A percentile compares a stretch with the other conserved stretches of the same genome.
Conservation (phyloP, 53 echinoderm and acorn worm species). For the Holothuria scabra region DNA sequence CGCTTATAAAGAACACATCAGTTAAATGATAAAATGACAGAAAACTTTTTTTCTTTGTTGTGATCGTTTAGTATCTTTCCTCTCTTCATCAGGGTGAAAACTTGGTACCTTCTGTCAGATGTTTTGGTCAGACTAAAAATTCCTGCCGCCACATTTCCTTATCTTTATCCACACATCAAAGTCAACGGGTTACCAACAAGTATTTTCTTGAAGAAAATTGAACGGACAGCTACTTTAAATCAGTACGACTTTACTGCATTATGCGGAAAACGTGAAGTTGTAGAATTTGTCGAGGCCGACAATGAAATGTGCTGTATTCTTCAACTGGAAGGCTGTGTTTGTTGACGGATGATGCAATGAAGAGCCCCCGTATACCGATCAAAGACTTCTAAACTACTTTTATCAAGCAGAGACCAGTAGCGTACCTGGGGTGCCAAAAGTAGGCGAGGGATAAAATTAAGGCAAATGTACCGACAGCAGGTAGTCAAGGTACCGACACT, state of each 20-base stretch:
- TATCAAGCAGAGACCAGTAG: no score
- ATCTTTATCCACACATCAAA: conserved; percentile 37
- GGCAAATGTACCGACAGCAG: no score
- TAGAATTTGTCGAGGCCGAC: conserved; percentile 40
- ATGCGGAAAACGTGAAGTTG: background rate
- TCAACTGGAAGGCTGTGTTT: conserved; percentile 3
- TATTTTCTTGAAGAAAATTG: conserved; percentile 27
- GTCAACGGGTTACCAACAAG: conserved; percentile 18
- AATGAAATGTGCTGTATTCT: conserved; percentile 14
- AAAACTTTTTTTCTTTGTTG: no score
- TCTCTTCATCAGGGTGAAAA: background rate
- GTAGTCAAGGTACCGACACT: no score
- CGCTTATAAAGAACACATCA: no score
- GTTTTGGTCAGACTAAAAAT: conserved; percentile 23
- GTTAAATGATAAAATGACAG: no score
- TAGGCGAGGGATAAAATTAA: no score
- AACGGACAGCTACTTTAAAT: background rate
- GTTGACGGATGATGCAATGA: background rate
- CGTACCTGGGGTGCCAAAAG: no score
- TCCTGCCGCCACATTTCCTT: conserved; percentile 32
- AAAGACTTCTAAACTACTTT: no score
- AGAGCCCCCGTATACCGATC: no score
- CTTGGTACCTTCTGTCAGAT: conserved; percentile 18
- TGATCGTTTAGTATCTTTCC: no score
- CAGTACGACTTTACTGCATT: background rate